Percentiles rank a stretch among this genome's conserved stretches.
These are phyloP conservation scores for Spilosoma lubricipeda DNA, from an alignment of 2,888 invertebrate genomes.

Conservation along the genomic window DNA sequence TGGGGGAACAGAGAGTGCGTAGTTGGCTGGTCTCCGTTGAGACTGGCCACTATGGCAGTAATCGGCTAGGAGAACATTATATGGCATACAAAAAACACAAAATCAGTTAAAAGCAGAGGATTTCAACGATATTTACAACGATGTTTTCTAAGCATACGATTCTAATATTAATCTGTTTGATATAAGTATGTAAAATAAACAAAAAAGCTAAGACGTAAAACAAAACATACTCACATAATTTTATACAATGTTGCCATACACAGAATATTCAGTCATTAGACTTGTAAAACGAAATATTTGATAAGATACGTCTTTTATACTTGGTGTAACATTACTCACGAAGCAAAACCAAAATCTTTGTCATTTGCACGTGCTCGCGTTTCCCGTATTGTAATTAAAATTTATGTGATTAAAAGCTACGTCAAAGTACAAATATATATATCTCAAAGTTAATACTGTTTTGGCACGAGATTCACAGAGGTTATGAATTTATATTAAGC, in stretches of 20 bases:
- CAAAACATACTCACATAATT: background rate
- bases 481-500: conserved; percentile 17
- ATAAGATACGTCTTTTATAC: conserved; percentile 7
- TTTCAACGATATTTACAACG: background rate
- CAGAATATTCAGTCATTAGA: background rate
- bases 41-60: no score
- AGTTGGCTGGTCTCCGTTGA: no score
- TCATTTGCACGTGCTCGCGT: conserved; percentile 14
- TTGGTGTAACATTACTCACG: conserved; percentile 10
- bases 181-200: no score
- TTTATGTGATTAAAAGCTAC: conserved; percentile 17
- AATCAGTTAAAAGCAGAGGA: no score
- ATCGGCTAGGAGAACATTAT: background rate
- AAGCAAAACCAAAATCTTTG: conserved; percentile 17
- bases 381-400: conserved; percentile 22
- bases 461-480: conserved; percentile 6
- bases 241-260: background rate
- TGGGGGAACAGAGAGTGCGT: no score
- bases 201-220: background rate
- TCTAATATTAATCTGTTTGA: no score
- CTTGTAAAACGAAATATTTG: conserved; percentile 14
- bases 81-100: no score
- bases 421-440: conserved; percentile 14
- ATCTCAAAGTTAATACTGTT: conserved; percentile 10
- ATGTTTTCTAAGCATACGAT: no score